Evolutionary conservation across 2,797 vertebrate genomes (phyloP), one percentile per base, ranked within the genome.

Genomic region (Mormyrops attenuatus): DNA sequence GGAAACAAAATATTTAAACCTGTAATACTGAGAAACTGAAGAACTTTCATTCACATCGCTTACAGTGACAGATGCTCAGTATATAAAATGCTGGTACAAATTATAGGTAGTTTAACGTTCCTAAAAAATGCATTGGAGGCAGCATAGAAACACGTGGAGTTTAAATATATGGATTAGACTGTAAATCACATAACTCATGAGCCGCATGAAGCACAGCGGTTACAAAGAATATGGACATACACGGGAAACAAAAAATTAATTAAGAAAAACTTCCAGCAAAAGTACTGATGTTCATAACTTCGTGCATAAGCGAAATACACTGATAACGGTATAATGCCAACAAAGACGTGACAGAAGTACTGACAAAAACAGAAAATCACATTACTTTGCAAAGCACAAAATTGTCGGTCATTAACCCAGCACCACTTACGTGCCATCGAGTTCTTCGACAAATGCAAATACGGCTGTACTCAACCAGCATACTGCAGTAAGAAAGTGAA

Each of bases 371-470:
- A 26, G 11, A 17, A 53, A 85, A 47, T n/a, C 41, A 82, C 20
- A 82, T 8, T 44, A 41, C 15, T 80, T 80, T n/a, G 2, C 20
- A 47, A 82, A 38, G 15, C 34, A 73, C 41, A 47, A 47, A 82
- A 47, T 2, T 44, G 20, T 82, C 77, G 17, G 77, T 47, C 41
- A 13, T 47, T 82, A 82, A 9, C 6, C 41, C 77, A 82, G 90
- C 88, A 91, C 92, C 92, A 95, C 96, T 96, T 94, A 97, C 96
- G 95, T 94, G 91, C 96, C 95, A 91, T 96, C 96, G 17, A 97
- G 94, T 80, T 97, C 96, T 85, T 96, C 95, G 34, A 97, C 96
- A 84, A 95, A 92, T 0, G 94, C 96, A 0, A 93, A 77, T 85
- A 93, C 95, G 41, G 92, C 91, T 11, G 94, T 94, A 87, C 90